These are phyloP conservation scores for Ianthella basta DNA, from an alignment of 37 sponge, comb jelly and placozoan species.

Conservation along the genomic window DNA sequence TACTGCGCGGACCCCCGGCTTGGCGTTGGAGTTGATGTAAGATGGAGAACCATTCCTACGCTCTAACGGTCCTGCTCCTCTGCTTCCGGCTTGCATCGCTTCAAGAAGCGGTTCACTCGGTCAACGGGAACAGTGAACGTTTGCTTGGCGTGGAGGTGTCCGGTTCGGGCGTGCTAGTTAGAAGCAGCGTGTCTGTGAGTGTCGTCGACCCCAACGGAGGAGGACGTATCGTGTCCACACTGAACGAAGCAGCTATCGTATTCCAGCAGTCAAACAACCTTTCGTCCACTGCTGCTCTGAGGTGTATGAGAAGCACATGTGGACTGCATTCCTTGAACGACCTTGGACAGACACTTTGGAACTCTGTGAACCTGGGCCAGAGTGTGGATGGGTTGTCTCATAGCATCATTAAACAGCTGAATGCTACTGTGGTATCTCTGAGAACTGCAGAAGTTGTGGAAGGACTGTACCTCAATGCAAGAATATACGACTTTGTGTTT, in stretches of 20 bases:
- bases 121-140: neutral
- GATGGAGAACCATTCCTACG: too few species aligned
- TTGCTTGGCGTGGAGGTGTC: neutral
- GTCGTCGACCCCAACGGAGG: neutral
- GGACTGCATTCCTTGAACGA: neutral
- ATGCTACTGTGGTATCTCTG: neutral
- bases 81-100: neutral
- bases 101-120: neutral
- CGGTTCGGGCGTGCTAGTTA: neutral
- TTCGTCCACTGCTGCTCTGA: neutral
- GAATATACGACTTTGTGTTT: conserved; percentile 12
- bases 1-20: too few species aligned
- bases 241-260: neutral
- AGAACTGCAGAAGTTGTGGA: neutral
- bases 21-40: too few species aligned
- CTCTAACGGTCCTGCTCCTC: too few species aligned
- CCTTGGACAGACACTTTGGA: neutral
- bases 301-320: neutral
- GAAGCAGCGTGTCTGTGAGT: neutral
- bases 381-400: too few species aligned
- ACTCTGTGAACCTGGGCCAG: too few species aligned
- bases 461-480: neutral
- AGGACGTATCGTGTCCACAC: too few species aligned
- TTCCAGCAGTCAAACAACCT: conserved; percentile 15
- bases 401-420: neutral